A percentile compares a stretch with the other conserved stretches of the same genome.
Conservation (phyloP, 2,888 invertebrate genomes). For the Phaonia tiefii region DNA sequence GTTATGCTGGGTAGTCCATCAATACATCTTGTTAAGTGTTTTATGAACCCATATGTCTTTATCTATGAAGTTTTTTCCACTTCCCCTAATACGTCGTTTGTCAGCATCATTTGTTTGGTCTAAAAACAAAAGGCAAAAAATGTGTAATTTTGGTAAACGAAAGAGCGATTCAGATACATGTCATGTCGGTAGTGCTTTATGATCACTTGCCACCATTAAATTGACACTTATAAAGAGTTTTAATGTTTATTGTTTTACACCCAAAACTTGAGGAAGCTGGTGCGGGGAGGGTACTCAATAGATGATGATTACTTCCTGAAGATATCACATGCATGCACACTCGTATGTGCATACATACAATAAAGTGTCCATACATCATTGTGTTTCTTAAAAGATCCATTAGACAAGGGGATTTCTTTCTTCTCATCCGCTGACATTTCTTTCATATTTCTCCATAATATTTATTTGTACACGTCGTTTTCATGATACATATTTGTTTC, state of each 20-base stretch:
- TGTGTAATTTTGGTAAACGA: conserved; percentile 1
- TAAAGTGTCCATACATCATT: background rate
- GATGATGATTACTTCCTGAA: conserved; percentile 12
- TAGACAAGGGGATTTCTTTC: no score
- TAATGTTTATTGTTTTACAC: background rate
- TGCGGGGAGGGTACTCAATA: background rate
- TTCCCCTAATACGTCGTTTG: background rate
- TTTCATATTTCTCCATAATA: no score
- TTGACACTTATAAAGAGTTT: conserved; percentile 40
- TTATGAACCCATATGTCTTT: conserved; percentile 11
- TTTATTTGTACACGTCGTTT: no score
- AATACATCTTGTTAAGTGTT: conserved; percentile 22
- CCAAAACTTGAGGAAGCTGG: background rate
- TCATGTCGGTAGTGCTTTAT: conserved; percentile 16
- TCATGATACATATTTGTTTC: background rate
- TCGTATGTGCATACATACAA: background rate
- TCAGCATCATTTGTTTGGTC: conserved; percentile 11
- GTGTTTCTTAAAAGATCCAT: no score
- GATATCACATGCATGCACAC: background rate
- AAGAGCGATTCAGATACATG: background rate
- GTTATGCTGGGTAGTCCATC: background rate
- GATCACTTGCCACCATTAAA: conserved; percentile 41
- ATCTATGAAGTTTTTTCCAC: conserved; percentile 21
- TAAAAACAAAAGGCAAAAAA: conserved; percentile 16
- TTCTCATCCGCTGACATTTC: no score